Evolutionary conservation across 2,113 vertebrate species (phyloP), one percentile per base, ranked within the genome.

Genomic region (Ia io): DNA sequence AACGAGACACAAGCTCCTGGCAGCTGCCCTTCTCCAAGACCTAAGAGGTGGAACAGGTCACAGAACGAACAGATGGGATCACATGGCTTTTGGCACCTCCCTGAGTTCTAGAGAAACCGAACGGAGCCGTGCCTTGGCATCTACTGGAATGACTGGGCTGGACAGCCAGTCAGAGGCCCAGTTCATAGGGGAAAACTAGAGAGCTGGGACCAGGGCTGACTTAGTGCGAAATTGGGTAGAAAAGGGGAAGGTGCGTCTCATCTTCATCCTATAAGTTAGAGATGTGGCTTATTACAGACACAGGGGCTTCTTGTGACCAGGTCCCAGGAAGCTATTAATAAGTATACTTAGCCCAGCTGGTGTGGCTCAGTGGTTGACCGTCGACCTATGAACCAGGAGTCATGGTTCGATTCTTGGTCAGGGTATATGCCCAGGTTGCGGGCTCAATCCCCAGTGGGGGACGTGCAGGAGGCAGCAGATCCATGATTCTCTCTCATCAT

Each of bases 1-100:
- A 76, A 77, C 82, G 17, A 90, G 47, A 51, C 79, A 13, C 51
- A 69, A 65, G 74, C 82, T 89, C 69, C 51, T 61, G 69, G 44
- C 42, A 79, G 91, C 83, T 78, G 28, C 67, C 59, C n/a, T 51
- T 35, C 47, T 40, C 61, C 73, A 42, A 77, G 51, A 17, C 25
- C 47, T 11, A 13, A 56, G 79, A 82, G 23, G 63, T 51, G 25
- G 47, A 7, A 22, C 23, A 40, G 63, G 30, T 63, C 1, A 20
- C 76, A 73, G 70, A 89, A 63, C 22, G 71, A 87, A n/a, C 76
- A 95, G 59, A 59, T 95, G 67, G 42, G 44, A 84, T 69, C 65
- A 82, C 74, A 51, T 56, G 63, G 87, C 70, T 82, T 93, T 74
- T n/a, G 63, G 53, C 47, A 61, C 7, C 84, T 10, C 28, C n/a